Evolutionary conservation across 2,888 invertebrate genomes (phyloP).

Genomic region (Serripes groenlandicus): DNA sequence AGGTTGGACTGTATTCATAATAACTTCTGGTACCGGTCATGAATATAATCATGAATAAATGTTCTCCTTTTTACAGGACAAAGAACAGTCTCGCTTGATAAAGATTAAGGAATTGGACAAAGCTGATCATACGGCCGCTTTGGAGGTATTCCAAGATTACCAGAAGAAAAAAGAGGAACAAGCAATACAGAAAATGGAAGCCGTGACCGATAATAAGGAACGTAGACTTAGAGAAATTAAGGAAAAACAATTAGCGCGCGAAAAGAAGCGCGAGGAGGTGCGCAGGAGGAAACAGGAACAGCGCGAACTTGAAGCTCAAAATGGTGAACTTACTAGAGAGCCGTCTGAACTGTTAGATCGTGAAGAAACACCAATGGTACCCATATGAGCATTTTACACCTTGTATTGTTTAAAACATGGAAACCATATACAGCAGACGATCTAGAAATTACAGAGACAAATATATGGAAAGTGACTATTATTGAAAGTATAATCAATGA

Average conservation of each 20-base stretch:
- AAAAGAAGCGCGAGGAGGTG: slow-evolving; percentile 80
- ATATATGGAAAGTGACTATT: too few species aligned
- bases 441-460: neutral
- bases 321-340: slow-evolving; percentile 50
- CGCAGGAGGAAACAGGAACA: slow-evolving; percentile 77
- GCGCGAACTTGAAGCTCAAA: slow-evolving; percentile 69
- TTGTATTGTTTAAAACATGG: neutral
- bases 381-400: slow-evolving; percentile 38
- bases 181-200: slow-evolving; percentile 77
- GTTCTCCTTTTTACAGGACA: slow-evolving; percentile 80
- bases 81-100: slow-evolving; percentile 80
- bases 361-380: slow-evolving; percentile 60
- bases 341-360: slow-evolving; percentile 50
- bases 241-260: slow-evolving; percentile 78
- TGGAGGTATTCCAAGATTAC: slow-evolving; percentile 77
- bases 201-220: slow-evolving; percentile 78
- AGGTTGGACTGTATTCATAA: too few species aligned
- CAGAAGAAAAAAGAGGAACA: slow-evolving; percentile 78
- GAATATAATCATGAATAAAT: too few species aligned
- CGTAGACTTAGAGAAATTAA: slow-evolving; percentile 76
- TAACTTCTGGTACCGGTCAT: too few species aligned
- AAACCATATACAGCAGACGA: neutral
- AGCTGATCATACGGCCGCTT: slow-evolving; percentile 76
- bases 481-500: too few species aligned
- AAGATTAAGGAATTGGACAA: slow-evolving; percentile 80